A percentile compares a stretch with the other conserved stretches of the same genome.
Conservation (phyloP, 2,797 vertebrate genomes). For the Anas georgica region DNA sequence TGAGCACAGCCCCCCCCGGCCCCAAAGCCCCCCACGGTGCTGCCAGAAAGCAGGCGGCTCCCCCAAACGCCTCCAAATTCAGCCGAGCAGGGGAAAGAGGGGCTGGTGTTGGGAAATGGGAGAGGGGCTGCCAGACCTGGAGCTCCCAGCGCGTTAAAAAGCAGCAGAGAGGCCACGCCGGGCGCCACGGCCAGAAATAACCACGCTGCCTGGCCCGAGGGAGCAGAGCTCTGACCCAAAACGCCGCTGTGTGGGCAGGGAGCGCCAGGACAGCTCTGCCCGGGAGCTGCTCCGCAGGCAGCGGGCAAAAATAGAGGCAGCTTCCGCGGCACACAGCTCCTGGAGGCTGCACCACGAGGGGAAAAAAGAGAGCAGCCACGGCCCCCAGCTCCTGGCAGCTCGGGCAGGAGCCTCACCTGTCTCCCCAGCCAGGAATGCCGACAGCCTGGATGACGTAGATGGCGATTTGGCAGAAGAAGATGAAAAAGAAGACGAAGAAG, state of each 20-base stretch:
- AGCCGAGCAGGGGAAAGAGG: background rate
- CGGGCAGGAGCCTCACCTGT: slow-evolving; percentile 83
- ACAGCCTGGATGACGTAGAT: slow-evolving; percentile 92
- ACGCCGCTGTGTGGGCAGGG: background rate
- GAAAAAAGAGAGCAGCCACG: background rate
- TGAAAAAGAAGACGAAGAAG: slow-evolving; percentile 97
- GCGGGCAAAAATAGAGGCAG: slow-evolving; percentile 17
- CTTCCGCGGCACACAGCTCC: background rate
- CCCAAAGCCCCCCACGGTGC: background rate
- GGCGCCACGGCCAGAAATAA: background rate
- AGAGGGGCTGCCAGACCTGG: background rate
- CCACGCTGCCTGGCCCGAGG: background rate
- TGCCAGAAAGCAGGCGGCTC: background rate
- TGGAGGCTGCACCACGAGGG: background rate
- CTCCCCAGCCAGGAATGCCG: slow-evolving; percentile 90
- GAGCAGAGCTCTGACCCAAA: background rate
- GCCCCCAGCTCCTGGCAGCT: background rate
- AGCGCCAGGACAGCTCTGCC: background rate
- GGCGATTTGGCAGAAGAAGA: slow-evolving; percentile 93
- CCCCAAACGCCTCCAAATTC: background rate
- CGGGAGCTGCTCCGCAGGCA: background rate
- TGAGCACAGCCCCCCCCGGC: background rate
- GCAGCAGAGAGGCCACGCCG: background rate
- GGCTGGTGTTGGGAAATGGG: background rate
- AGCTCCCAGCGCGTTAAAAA: background rate